Base-by-base conservation (phyloP, 2,797 vertebrate genomes). In the Tarsius wallacei region DNA sequence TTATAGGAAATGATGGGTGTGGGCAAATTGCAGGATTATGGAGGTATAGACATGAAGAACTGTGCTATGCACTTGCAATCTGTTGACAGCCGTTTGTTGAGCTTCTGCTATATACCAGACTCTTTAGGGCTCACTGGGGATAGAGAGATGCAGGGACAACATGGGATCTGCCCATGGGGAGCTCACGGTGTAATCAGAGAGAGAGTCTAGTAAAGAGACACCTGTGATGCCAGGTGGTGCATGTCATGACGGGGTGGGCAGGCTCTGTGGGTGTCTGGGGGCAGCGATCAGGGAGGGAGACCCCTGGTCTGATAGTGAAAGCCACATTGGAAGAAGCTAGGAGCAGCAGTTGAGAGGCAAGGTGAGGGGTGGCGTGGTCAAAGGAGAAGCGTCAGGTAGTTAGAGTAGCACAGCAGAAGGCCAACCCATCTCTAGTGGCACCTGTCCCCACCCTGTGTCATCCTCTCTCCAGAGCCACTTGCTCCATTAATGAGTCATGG, bases 221-320 rank as follows among this genome's bases (percentile, higher is more conserved):
- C 9, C 68, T 33, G 22, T 12, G 64, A 73, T 10, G 49, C 57
- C 63, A 42, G 21, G 16, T 57, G 19, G 74, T 1, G 2, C 4
- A 21, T 57, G 51, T 85, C n/a, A 0, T 10, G 24, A 9, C 11
- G 13, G 19, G 49, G 33, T 2, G 17, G n/a, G 42, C 0, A 0
- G 83, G 55, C 19, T 2, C 28, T 11, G 7, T 8, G 36, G 21
- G 8, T 31, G 36, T 33, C 88, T 15, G 11, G 28, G 26, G 57
- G 31, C 24, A 28, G 53, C 5, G 10, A 22, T 15, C 24, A 2
- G 59, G 19, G 22, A 49, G 57, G 36, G 53, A 88, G 33, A 8
- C 31, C 59, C 55, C 49, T 31, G n/a, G 42, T 57, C 83, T 47
- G 1, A 9, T 13, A 55, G 17, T 22, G 11, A 66, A 76, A 36